Base-by-base conservation (phyloP, 2,797 vertebrate genomes). In the Poeciliopsis gracilis region DNA sequence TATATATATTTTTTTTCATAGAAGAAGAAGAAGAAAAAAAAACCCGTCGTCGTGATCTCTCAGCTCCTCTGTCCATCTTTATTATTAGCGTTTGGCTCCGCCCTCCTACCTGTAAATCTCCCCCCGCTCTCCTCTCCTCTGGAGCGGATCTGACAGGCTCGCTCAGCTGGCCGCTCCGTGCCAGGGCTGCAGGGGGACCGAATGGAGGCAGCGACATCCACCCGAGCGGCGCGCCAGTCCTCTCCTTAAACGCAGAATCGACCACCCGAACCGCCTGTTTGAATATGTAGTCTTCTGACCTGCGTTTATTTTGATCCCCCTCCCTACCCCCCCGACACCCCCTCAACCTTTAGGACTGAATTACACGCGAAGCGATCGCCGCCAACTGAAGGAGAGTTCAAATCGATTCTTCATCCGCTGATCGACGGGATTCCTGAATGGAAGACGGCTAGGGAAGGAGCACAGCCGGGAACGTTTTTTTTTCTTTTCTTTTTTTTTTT, bases 61-160 rank as follows among this genome's bases (percentile, higher is more conserved):
- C 89, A 80, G 88, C 88, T 55, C 38, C 83, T 81, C 84, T 83
- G 91, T 86, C 90, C 85, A 73, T 94, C 91, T 94, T 91, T 93
- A 91, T 94, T 90, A 89, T 93, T 90, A 90, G 90, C 91, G 87
- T 82, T 63, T 88, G 46, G 93, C 94, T 91, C 95, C 95, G 89
- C 95, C 95, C 88, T 82, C 91, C 92, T 94, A 96, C 96, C 95
- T 96, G 95, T 95, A 93, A 93, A 94, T 93, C 92, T 92, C 86
- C 43, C 55, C 20, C 49, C 4, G 25, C 47, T 12, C 66, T 41
- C 36, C 90, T 90, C 79, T 87, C 90, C 86, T 90, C 85, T 82
- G 89, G 88, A 91, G 87, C 92, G 82, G 88, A 90, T 87, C 93
- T 93, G 94, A 93, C 94, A 92, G 90, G 87, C 91, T 81, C 90